Percentiles rank a stretch among this genome's conserved stretches.
These are phyloP conservation scores for Falco naumanni DNA, from an alignment of 2,797 vertebrate genomes.

Conservation along the genomic window DNA sequence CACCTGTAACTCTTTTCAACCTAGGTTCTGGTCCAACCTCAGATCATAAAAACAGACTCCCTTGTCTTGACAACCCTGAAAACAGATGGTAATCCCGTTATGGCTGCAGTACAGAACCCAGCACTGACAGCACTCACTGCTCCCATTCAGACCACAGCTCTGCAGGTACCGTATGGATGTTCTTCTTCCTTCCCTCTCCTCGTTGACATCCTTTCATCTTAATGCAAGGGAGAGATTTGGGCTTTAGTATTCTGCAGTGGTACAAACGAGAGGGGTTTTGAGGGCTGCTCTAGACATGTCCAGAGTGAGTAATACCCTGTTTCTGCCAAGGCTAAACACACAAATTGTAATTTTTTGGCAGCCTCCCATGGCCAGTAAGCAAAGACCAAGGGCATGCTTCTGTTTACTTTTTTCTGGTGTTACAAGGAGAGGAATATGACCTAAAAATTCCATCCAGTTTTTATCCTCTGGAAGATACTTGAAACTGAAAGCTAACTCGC, in stretches of 20 bases:
- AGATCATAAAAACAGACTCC: conserved; percentile 97
- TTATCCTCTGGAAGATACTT: neutral
- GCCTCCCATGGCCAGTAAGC: conserved; percentile 9
- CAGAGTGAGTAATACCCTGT: neutral
- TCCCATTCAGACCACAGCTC: conserved; percentile 91
- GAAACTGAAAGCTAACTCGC: neutral
- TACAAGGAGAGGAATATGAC: neutral
- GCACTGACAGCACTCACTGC: conserved; percentile 88
- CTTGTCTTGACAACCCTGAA: conserved; percentile 94
- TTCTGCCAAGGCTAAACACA: conserved; percentile 52
- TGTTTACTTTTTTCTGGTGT: conserved; percentile 31
- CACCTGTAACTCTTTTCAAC: neutral
- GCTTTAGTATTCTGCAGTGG: neutral
- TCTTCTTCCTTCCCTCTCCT: neutral
- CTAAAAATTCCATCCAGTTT: neutral
- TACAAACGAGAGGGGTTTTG: neutral
- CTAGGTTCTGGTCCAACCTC: conserved; percentile 95
- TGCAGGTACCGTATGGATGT: conserved; percentile 84
- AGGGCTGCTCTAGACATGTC: neutral
- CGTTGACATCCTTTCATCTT: neutral
- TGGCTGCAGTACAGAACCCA: conserved; percentile 93
- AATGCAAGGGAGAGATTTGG: neutral
- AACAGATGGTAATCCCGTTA: conserved; percentile 90
- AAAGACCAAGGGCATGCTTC: conserved; percentile 44
- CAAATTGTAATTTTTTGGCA: conserved; percentile 31